These are phyloP conservation scores for Pygoscelis antarcticus DNA, from an alignment of 2,113 vertebrate species.

Conservation along the genomic window DNA sequence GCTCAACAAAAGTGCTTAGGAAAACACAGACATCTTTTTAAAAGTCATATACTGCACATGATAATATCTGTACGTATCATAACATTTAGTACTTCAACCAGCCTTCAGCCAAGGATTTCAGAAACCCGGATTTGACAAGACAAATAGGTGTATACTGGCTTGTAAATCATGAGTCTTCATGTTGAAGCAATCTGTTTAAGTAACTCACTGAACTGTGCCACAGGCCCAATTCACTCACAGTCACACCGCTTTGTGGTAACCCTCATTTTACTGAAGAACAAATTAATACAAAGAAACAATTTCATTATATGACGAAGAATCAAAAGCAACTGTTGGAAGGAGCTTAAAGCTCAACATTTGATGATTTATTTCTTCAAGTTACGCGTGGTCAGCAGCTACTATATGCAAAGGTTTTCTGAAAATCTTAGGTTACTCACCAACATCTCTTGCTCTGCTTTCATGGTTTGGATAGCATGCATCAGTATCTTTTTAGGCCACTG, in stretches of 20 bases:
- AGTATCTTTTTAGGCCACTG: constrained; percentile 84
- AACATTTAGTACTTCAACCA: not conserved
- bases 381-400: not conserved
- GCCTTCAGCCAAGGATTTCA: not conserved
- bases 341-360: not conserved
- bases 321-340: not conserved
- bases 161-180: not conserved
- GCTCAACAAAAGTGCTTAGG: not conserved
- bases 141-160: not conserved
- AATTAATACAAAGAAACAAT: not conserved
- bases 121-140: not conserved
- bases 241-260: not conserved
- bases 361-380: not conserved
- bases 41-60: not conserved
- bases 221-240: not conserved
- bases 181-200: not conserved
- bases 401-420: not conserved
- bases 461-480: constrained; percentile 76
- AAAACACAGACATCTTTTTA: not conserved
- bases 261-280: not conserved
- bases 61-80: not conserved
- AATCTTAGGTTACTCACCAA: constrained; percentile 77
- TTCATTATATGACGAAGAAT: not conserved
- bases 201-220: not conserved
- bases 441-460: constrained; percentile 86